Conservation (phyloP, 2,797 vertebrate species). For the Lacerta agilis region DNA sequence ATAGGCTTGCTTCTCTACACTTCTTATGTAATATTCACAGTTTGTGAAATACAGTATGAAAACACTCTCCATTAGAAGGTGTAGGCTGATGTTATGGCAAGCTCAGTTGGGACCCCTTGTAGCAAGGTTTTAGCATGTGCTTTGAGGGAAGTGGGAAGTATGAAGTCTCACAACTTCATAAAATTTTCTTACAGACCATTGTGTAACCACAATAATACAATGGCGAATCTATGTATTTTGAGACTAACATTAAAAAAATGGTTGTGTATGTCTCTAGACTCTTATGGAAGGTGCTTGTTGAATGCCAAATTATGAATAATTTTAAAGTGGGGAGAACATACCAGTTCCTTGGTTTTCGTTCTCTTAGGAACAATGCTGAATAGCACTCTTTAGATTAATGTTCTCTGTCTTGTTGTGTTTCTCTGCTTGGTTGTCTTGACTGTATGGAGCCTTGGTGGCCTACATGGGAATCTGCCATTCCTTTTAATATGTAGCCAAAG, state of each 20-base stretch:
- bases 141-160: neutral
- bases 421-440: neutral
- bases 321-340: neutral
- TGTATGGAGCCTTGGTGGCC: neutral
- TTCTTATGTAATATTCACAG: neutral
- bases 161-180: neutral
- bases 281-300: neutral
- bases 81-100: neutral
- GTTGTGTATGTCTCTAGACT: neutral
- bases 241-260: neutral
- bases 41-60: neutral
- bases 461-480: too few species aligned
- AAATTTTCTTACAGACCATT: neutral
- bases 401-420: neutral
- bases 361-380: neutral
- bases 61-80: neutral
- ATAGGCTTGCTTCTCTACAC: neutral
- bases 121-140: neutral
- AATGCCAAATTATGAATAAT: neutral
- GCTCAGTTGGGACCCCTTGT: neutral
- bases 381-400: neutral
- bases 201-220: neutral
- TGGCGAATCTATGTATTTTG: neutral
- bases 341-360: neutral
- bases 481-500: neutral